Base-by-base conservation (phyloP, 2,113 vertebrate species). In the Cottus gobio region DNA sequence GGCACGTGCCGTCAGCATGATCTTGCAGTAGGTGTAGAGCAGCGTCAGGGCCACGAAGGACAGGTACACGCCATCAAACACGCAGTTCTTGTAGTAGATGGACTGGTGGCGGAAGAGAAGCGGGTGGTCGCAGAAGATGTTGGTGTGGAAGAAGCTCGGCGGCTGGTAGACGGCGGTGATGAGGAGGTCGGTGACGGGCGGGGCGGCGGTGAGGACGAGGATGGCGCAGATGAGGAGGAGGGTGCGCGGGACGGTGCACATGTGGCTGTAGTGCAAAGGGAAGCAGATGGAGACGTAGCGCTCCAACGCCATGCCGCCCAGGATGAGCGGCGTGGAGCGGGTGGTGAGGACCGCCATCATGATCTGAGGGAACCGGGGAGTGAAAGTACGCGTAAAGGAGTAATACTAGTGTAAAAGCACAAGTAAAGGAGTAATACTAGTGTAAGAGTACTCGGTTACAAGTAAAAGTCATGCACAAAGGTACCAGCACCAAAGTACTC, bases 271-370 rank as follows among this genome's bases (percentile, higher is more conserved):
- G 87, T 91, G 93, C 4, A 96, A 44, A 0, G 95, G 95, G 80
- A 91, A 93, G 83, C 94, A 95, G 84, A 96, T 96, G 87, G 95
- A 82, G 46, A 93, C 22, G 86, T 95, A 95, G 61, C 95, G 94
- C 87, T 96, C 95, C 56, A 95, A n/a, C 0, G 95, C 91, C 95
- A 95, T 96, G 63, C 94, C 95, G 0, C 93, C 95, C 77, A 96
- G 89, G 80, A 94, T 94, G 50, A 96, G 93, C 0, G 95, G 95
- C 7, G 95, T 95, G 80, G 89, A 93, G 77, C 94, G 94, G 0
- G 95, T 95, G 79, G 95, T 95, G 68, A 93, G 44, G 12, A 94
- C 89, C 0, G 95, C 95, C 0, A 85, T 89, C 92, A 95, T 90
- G 39, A 96, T 75, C 92, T 93, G 66, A 46, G 30, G 37, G 9